A percentile compares a stretch with the other conserved stretches of the same genome.
phyloP scores from a whole-genome alignment of 1,140 invertebrate genomes.

The Solenopsis invicta region DNA sequence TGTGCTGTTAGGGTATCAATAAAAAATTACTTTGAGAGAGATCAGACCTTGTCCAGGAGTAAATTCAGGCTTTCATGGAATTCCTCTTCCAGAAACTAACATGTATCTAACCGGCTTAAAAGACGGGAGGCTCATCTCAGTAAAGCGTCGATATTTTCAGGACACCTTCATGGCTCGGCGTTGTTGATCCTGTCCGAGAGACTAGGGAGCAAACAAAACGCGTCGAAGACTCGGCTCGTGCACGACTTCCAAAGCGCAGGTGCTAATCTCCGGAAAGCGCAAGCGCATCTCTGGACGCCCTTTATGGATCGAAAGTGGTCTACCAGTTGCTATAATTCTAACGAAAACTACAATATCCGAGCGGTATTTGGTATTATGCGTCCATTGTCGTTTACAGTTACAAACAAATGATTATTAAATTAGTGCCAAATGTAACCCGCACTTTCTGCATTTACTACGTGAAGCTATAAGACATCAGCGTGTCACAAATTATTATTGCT shows the following conservation, averaged over 20 bases:
- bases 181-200: conserved; percentile 25
- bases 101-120: conserved; percentile 23
- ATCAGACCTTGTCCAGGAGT: conserved; percentile 38
- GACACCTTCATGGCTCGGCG: conserved; percentile 34
- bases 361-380: background rate
- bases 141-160: conserved; percentile 25
- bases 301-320: conserved; percentile 61
- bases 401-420: background rate
- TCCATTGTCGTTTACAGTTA: background rate
- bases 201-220: conserved; percentile 47
- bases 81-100: conserved; percentile 1
- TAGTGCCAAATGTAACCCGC: background rate
- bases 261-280: conserved; percentile 31
- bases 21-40: background rate
- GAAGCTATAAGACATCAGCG: background rate
- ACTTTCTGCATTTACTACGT: background rate
- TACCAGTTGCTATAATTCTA: conserved; percentile 7
- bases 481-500: background rate
- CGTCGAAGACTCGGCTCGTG: conserved; percentile 27
- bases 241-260: conserved; percentile 51
- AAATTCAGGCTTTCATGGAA: background rate
- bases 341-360: background rate
- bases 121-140: conserved; percentile 41
- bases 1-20: too few relatives aligned
- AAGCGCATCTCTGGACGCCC: conserved; percentile 37